These are phyloP conservation scores for Antedon mediterranea DNA, from an alignment of 53 echinoderm and acorn worm species.

Conservation along the genomic window DNA sequence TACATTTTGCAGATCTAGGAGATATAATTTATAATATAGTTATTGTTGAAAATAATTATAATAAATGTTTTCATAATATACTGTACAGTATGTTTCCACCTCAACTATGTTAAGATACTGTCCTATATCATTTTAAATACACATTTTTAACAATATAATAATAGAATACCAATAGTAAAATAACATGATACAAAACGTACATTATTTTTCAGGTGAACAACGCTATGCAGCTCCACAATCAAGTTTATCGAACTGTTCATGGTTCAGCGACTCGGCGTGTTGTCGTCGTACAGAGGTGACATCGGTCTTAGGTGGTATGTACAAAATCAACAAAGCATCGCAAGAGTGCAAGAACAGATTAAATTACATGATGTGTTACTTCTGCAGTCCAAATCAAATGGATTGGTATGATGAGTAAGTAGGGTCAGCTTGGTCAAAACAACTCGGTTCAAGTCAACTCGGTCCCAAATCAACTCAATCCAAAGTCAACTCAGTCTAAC, in stretches of 20 bases:
- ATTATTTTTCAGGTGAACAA: conserved; percentile 37
- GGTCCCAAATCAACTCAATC: too few species aligned
- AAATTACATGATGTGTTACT: conserved; percentile 99
- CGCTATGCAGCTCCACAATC: conserved; percentile 48
- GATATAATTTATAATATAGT: too few species aligned
- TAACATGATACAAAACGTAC: too few species aligned
- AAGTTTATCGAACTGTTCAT: conserved; percentile 77
- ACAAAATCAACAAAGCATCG: conserved; percentile 51
- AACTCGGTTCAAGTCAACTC: conserved; percentile 69
- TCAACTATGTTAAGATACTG: too few species aligned
- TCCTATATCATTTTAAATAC: too few species aligned
- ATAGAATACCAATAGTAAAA: too few species aligned
- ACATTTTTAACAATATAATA: too few species aligned
- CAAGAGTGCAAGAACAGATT: conserved; percentile 55
- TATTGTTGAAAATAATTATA: too few species aligned
- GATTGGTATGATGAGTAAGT: conserved; percentile 59
- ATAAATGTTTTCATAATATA: too few species aligned
- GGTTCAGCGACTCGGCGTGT: conserved; percentile 66
- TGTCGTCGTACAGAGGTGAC: conserved; percentile 85
- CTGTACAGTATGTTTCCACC: too few species aligned
- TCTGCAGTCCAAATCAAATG: conserved; percentile 81
- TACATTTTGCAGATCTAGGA: too few species aligned
- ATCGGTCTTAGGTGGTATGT: conserved; percentile 85
- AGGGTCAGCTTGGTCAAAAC: conserved; percentile 80
- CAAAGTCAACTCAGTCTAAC: too few species aligned